Percentiles rank a stretch among this genome's conserved stretches.
Evolutionary conservation across 2,888 invertebrate species (phyloP).

Genomic region (Drosophila cracens): DNA sequence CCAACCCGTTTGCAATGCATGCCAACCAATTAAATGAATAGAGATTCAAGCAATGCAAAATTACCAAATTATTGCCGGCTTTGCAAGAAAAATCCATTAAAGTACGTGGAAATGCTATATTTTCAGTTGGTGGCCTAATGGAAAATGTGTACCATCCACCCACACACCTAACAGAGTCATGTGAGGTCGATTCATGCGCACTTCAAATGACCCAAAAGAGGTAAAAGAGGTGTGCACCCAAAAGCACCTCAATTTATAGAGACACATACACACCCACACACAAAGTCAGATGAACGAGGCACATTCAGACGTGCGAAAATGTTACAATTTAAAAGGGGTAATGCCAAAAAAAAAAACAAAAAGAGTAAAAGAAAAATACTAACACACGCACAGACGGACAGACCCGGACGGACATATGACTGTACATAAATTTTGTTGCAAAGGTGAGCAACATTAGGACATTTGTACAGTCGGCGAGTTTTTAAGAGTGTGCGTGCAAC

Average conservation of each 20-base stretch:
- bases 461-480: conserved; percentile 23
- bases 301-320: conserved; percentile 69
- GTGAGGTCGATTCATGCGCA: conserved; percentile 21
- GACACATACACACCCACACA: conserved; percentile 22
- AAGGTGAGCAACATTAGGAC: conserved; percentile 31
- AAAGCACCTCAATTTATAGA: conserved; percentile 67
- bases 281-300: conserved; percentile 16
- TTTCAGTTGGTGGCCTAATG: conserved; percentile 59
- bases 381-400: not conserved
- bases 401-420: conserved; percentile 15
- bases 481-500: conserved; percentile 8
- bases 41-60: conserved; percentile 13
- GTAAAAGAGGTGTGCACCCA: conserved; percentile 47
- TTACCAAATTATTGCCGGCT: conserved; percentile 30
- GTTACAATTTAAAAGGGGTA: conserved; percentile 67
- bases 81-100: conserved; percentile 73
- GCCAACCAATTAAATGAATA: conserved; percentile 8
- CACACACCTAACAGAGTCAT: conserved; percentile 18
- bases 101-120: conserved; percentile 60
- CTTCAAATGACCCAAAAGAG: conserved; percentile 45
- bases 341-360: conserved; percentile 29
- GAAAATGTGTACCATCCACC: conserved; percentile 32
- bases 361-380: conserved; percentile 6
- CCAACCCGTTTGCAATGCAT: not conserved
- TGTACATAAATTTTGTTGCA: conserved; percentile 10